Conservation (phyloP, 2,113 vertebrate species). For the Ictalurus furcatus region DNA sequence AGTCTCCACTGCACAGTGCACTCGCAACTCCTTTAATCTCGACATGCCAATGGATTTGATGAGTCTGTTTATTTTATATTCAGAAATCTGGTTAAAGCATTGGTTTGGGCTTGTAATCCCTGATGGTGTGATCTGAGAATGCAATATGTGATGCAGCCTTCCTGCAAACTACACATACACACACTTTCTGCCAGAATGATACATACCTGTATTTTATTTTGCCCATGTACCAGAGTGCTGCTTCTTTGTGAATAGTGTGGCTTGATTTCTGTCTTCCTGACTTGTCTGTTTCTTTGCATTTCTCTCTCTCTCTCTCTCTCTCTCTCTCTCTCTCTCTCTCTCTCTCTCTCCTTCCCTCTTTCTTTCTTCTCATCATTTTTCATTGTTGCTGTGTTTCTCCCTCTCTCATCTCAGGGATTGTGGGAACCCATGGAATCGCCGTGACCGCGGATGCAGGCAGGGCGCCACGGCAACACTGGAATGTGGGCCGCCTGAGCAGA, state of each 20-base stretch:
- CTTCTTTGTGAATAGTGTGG: background rate
- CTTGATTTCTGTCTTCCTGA: constrained; percentile 28
- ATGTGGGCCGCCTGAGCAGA: constrained; percentile 81
- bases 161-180: background rate
- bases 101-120: constrained; percentile 62
- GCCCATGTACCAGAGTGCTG: background rate
- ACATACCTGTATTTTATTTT: background rate
- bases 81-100: constrained; percentile 34
- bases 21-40: constrained; percentile 66
- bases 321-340: constrained; percentile 17
- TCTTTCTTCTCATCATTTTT: constrained; percentile 33
- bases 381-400: constrained; percentile 41
- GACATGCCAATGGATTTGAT: constrained; percentile 71
- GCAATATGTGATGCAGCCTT: constrained; percentile 35
- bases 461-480: constrained; percentile 79
- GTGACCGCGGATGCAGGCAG: constrained; percentile 81
- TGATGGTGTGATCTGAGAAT: constrained; percentile 70
- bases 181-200: background rate
- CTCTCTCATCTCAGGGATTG: constrained; percentile 71
- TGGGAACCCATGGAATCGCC: constrained; percentile 79
- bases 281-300: constrained; percentile 49
- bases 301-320: background rate
- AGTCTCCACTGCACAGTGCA: constrained; percentile 16
- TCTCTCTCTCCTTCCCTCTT: constrained; percentile 24
- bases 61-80: constrained; percentile 55